Conservation (phyloP, 2,113 vertebrate genomes). For the Cyanoramphus novaezelandiae region DNA sequence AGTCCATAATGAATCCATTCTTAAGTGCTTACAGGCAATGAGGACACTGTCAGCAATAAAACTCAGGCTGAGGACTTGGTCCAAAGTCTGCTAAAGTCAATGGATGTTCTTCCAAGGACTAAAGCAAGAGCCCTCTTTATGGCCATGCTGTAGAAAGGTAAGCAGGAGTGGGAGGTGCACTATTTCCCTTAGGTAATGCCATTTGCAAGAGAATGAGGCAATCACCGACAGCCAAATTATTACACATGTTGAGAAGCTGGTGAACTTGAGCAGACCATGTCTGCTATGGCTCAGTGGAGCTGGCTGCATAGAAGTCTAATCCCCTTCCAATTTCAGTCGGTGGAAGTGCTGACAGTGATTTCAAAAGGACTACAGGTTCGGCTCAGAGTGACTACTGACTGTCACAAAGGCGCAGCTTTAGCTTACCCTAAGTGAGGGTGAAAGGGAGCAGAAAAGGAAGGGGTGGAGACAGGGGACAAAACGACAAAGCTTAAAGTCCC, state of each 20-base stretch:
- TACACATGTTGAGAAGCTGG: neutral
- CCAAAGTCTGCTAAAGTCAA: neutral
- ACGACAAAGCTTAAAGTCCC: neutral
- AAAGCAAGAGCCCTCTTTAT: neutral
- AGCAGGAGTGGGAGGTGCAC: neutral
- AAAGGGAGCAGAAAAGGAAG: conserved; percentile 17
- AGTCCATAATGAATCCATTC: neutral
- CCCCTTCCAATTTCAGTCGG: neutral
- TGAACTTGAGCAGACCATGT: neutral
- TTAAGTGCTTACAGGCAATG: neutral
- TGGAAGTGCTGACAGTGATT: neutral
- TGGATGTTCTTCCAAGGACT: neutral
- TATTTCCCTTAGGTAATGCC: fast-evolving
- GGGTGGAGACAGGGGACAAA: neutral
- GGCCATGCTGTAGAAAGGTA: neutral
- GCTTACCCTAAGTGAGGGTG: neutral
- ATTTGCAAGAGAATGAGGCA: neutral
- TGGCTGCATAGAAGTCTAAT: conserved; percentile 1
- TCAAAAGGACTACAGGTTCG: neutral
- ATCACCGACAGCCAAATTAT: neutral
- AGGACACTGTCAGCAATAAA: neutral
- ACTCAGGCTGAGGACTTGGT: neutral
- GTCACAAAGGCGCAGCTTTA: neutral
- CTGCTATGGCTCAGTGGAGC: neutral
- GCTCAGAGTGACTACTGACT: neutral